Percentiles rank a stretch among this genome's conserved stretches.
Conservation (phyloP, 2,888 invertebrate species). For the Scelioninae gen. 2 region DNA sequence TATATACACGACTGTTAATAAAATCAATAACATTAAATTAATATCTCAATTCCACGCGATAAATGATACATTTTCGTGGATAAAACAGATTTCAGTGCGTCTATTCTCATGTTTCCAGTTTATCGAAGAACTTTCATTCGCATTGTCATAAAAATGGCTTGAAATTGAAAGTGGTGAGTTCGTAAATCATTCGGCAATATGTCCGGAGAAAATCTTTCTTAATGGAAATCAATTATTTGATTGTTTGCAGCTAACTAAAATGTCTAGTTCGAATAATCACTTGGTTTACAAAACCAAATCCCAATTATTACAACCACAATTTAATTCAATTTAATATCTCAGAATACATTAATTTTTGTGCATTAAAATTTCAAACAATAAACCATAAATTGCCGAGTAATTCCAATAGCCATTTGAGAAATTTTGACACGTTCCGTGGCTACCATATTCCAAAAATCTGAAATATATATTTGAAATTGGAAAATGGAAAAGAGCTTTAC, state of each 20-base stretch:
- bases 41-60: slow-evolving; percentile 39
- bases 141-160: slow-evolving; percentile 5
- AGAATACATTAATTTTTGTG: too few relatives aligned
- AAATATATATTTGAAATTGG: slow-evolving; percentile 19
- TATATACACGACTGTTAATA: slow-evolving; percentile 31
- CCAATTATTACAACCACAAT: too few relatives aligned
- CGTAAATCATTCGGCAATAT: slow-evolving; percentile 15
- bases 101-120: slow-evolving; percentile 3
- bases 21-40: slow-evolving; percentile 13
- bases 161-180: not conserved
- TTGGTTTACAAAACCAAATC: too few relatives aligned
- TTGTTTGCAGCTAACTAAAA: too few relatives aligned
- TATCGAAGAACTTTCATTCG: not conserved
- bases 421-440: slow-evolving; percentile 20
- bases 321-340: too few relatives aligned
- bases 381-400: slow-evolving; percentile 11
- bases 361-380: slow-evolving; percentile 1
- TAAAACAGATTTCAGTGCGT: not conserved
- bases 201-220: too few relatives aligned
- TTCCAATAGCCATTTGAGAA: slow-evolving; percentile 6
- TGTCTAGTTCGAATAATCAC: too few relatives aligned
- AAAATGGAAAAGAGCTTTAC: slow-evolving; percentile 44
- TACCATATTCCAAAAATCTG: slow-evolving; percentile 41
- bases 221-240: too few relatives aligned
- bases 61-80: slow-evolving; percentile 19